These are phyloP conservation scores for Luidia sarsii DNA, from an alignment of 53 echinoderm and acorn worm species.

Conservation along the genomic window DNA sequence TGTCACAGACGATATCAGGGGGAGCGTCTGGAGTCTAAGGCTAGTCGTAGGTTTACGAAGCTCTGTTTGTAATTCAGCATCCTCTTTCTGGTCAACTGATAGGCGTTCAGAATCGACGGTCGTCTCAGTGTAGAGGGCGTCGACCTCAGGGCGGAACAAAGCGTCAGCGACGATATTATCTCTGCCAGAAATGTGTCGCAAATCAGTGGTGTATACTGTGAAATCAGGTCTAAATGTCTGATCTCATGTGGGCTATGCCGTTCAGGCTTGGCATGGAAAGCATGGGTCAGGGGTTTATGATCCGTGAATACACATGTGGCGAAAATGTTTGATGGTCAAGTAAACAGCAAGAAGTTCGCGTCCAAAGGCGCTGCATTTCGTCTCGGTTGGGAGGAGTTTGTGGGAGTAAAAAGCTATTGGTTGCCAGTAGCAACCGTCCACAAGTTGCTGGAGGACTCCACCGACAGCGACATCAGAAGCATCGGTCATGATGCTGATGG, in stretches of 20 bases:
- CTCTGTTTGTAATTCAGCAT: constrained; percentile 3
- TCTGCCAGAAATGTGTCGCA: constrained; percentile 45
- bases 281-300: constrained; percentile 56
- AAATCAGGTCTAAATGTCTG: constrained; percentile 56
- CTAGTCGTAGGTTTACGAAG: background rate
- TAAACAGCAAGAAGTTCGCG: constrained; percentile 63
- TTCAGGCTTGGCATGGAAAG: constrained; percentile 45
- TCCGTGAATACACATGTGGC: constrained; percentile 57
- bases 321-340: constrained; percentile 49
- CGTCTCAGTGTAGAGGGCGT: constrained; percentile 16
- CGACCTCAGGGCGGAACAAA: constrained; percentile 31
- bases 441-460: too few relatives aligned
- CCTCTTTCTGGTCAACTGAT: constrained; percentile 44
- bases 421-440: too few relatives aligned
- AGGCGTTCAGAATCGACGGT: constrained; percentile 19
- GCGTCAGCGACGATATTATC: constrained; percentile 68
- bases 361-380: constrained; percentile 54
- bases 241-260: constrained; percentile 59
- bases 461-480: too few relatives aligned
- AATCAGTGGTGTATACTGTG: constrained; percentile 59
- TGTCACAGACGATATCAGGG: constrained; percentile 31
- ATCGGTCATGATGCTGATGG: too few relatives aligned
- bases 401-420: constrained; percentile 9
- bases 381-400: constrained; percentile 39
- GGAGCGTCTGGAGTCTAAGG: background rate